Evolutionary conservation across 2,888 invertebrate species (phyloP).

Genomic region (Cerceris ruficornis): DNA sequence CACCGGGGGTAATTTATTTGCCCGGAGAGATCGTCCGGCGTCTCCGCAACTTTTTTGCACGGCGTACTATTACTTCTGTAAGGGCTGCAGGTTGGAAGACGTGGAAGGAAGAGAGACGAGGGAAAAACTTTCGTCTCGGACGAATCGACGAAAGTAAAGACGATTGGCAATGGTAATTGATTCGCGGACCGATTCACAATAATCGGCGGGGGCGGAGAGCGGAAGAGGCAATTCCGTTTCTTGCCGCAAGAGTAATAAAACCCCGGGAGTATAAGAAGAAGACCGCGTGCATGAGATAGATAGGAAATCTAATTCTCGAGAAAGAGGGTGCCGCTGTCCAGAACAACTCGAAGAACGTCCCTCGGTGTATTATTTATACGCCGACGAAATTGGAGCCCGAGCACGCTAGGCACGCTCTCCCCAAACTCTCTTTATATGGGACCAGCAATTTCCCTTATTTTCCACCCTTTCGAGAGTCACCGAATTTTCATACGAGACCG

Average conservation of each 20-base stretch:
- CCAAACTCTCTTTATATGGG: constrained; percentile 61
- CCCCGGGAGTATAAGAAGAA: constrained; percentile 38
- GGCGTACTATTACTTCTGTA: too few species aligned
- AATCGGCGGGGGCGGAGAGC: constrained; percentile 55
- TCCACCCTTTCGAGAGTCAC: constrained; percentile 64
- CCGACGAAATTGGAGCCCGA: constrained; percentile 77
- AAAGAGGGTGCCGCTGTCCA: constrained; percentile 65
- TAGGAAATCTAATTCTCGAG: constrained; percentile 81
- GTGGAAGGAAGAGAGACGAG: not conserved
- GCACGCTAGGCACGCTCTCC: constrained; percentile 78
- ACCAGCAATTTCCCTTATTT: constrained; percentile 66
- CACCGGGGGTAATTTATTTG: too few species aligned
- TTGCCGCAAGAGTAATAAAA: constrained; percentile 60
- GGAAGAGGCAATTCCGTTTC: constrained; percentile 52
- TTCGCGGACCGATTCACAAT: constrained; percentile 58
- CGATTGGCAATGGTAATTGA: constrained; percentile 64
- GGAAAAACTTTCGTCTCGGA: constrained; percentile 8
- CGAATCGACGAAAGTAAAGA: constrained; percentile 35
- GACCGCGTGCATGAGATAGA: constrained; percentile 76
- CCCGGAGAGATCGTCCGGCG: too few species aligned
- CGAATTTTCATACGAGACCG: constrained; percentile 67
- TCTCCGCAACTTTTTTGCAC: too few species aligned
- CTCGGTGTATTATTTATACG: constrained; percentile 80
- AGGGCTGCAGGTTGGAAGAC: too few species aligned
- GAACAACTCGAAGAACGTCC: constrained; percentile 72